Evolutionary conservation across 2,113 vertebrate genomes (phyloP).

Genomic region (Macroglossus sobrinus): DNA sequence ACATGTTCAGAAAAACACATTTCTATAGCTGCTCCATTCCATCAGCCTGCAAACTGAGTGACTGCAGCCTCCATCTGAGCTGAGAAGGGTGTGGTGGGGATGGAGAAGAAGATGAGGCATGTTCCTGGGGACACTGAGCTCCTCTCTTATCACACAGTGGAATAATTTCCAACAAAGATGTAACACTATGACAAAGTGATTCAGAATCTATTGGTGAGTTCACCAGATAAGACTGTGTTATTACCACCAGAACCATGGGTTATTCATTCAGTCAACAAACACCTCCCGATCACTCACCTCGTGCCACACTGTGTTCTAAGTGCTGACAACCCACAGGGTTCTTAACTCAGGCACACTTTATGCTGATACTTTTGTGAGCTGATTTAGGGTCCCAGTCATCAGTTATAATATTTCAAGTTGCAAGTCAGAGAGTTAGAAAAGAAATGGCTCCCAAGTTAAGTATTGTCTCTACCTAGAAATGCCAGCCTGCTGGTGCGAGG

Average conservation of each 20-base stretch:
- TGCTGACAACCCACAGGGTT: not conserved
- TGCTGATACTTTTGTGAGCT: not conserved
- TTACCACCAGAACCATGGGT: not conserved
- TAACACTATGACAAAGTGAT: not conserved
- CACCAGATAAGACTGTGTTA: not conserved
- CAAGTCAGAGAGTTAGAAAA: not conserved
- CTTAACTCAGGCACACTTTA: not conserved
- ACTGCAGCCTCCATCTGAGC: not conserved
- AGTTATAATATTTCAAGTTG: not conserved
- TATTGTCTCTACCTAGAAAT: not conserved
- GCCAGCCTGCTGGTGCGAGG: not conserved
- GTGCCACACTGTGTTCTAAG: not conserved
- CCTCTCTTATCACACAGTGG: not conserved
- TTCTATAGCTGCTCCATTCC: not conserved
- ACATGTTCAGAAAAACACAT: not conserved
- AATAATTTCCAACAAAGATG: not conserved
- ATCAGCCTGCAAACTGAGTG: not conserved
- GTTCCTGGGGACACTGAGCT: not conserved
- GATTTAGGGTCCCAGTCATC: not conserved
- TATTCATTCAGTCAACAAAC: not conserved
- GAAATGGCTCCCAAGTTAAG: not conserved
- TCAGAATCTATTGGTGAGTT: not conserved
- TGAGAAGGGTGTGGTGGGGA: not conserved
- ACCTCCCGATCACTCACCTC: not conserved
- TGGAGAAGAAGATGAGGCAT: not conserved